Base-by-base conservation (phyloP, 2,113 vertebrate species). In the Micromys minutus region DNA sequence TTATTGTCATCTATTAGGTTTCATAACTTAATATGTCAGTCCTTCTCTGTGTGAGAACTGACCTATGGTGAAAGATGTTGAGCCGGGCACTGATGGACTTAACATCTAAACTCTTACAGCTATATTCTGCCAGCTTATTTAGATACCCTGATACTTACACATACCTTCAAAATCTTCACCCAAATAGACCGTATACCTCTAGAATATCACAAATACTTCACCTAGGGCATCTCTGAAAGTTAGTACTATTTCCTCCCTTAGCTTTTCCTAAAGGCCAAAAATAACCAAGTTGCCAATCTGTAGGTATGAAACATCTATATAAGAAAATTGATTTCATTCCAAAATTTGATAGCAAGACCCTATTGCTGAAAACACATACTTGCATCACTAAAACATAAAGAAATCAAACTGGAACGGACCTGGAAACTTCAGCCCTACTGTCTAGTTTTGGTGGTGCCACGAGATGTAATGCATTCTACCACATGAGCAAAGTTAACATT, bases 121-220 rank as follows among this genome's bases (percentile, higher is more conserved):
- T 89, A 52, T 88, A 11, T 2, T 95, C 39, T 47, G 67, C 21
- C 31, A 91, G 50, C 75, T 9, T 87, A 86, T 89, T 15, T 5
- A 96, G 7, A 24, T 19, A 8, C 8, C 22, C 4, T 17, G 92
- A 39, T 42, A 57, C 0, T 2, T 81, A 87, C 4, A 87, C 4
- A 93, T 8, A 39, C 52, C 91, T 96, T 89, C 52, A 79, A 97
- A 89, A 91, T 31, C 87, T 21, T 87, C 11, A 91, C 22, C 92
- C 72, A 89, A 16, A n/a, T 42, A 91, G 7, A 81, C 39, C 69
- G 2, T 71, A 22, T 94, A 8, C 39, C 29, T 87, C 55, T 87
- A 21, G 17, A 94, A 63, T 3, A 67, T 7, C 5, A 19, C 45
- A 19, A 52, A 61, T 31, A 93, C 76, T 71, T 42, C 31, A 93